phyloP scores from a whole-genome alignment of 2,113 vertebrate species.

The Thinocorus orbignyianus region DNA sequence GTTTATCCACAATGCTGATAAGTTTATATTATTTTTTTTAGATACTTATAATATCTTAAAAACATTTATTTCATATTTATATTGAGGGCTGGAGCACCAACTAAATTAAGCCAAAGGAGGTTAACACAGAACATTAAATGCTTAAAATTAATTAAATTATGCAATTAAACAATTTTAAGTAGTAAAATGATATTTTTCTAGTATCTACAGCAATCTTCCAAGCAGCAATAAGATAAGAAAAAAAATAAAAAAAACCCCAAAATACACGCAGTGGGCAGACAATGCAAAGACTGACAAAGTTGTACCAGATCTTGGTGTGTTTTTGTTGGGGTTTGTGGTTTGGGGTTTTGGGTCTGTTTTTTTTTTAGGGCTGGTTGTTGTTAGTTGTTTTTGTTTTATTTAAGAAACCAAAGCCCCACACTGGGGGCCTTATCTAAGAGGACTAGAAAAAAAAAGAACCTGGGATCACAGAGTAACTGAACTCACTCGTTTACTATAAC shows the following conservation, averaged over 20 bases:
- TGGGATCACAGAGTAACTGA: neutral
- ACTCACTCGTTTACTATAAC: neutral
- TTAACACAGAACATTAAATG: neutral
- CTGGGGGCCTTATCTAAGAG: neutral
- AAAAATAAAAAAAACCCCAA: neutral
- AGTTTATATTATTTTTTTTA: too few species aligned
- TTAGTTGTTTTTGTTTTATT: neutral
- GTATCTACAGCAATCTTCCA: neutral
- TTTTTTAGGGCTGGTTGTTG: neutral
- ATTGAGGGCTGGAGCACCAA: neutral
- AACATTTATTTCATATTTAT: neutral
- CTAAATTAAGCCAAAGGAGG: neutral
- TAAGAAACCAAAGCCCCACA: neutral
- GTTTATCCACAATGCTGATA: neutral
- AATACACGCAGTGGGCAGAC: neutral
- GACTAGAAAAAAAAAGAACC: neutral
- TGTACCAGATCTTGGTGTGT: neutral
- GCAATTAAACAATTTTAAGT: neutral
- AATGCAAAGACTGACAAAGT: neutral
- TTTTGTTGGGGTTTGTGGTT: neutral
- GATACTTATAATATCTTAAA: neutral
- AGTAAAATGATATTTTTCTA: neutral
- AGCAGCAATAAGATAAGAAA: neutral
- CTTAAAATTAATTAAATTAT: neutral
- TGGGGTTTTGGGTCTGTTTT: neutral